Evolutionary conservation across 2,797 vertebrate genomes (phyloP), one percentile per base, ranked within the genome.

Genomic region (Crax fasciolata): DNA sequence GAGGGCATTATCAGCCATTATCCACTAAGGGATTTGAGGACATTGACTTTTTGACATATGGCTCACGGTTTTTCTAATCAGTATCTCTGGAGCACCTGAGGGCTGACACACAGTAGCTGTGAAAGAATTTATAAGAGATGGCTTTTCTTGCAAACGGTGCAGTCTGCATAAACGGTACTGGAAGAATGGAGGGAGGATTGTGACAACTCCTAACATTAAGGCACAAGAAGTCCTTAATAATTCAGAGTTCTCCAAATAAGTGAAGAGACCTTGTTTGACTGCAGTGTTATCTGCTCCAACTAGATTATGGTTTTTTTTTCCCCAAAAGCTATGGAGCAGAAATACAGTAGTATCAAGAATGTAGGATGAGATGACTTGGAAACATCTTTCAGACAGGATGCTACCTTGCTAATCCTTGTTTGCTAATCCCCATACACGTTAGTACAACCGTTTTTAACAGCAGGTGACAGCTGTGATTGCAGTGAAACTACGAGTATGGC

Each of bases 391-490:
- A 35, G 62, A 61, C 74, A 57, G 68, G 39, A 75, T 73, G 54
- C 62, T 81, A 41, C 82, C 81, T 89, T 58, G 58, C 75, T 92
- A 92, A 95, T 96, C 91, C 73, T 49, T 52, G 18, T 48, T 54
- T 78, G 75, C 82, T 92, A 89, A 88, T 96, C 87, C 79, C 81
- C 0, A 1, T 39, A 51, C 0, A 10, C 52, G 59, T 95, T 85
- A 89, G 66, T 52, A 57, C 79, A 88, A 3, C 85, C 90, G 54
- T 83, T 87, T 70, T 89, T 85, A 89, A 87, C 58, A 90, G 51
- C 82, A 89, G 89, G 84, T 96, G 75, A 80, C 72, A 90, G 90
- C 89, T 77, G 65, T 87, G 81, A 61, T 61, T 80, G 84, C 81
- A 72, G 82, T 58, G 78, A 71, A 87, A 89, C 68, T 32, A 18